A percentile compares a stretch with the other conserved stretches of the same genome.
Conservation (phyloP, 2,888 invertebrate species). For the Aspidiotus destructor region DNA sequence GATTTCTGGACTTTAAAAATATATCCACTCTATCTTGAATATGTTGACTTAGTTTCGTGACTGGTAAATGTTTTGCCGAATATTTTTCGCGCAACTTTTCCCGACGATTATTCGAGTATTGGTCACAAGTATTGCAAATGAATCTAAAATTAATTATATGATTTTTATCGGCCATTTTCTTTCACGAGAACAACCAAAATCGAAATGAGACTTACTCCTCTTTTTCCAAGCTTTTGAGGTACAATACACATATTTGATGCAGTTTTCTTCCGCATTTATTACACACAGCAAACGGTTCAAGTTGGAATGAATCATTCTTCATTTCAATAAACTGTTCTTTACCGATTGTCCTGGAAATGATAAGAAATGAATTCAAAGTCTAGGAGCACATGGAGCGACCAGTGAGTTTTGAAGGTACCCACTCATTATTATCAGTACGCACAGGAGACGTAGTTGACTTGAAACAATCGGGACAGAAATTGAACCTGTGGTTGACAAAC, state of each 20-base stretch:
- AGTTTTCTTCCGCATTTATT: not conserved
- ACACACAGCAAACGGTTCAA: not conserved
- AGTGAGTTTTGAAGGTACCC: not conserved
- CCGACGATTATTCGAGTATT: not conserved
- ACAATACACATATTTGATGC: constrained; percentile 10
- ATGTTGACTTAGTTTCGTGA: not conserved
- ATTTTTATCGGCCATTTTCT: too few species aligned
- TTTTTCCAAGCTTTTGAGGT: not conserved
- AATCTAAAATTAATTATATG: not conserved
- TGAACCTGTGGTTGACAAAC: not conserved
- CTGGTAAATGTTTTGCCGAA: not conserved
- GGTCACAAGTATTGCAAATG: not conserved
- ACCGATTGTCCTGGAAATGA: not conserved
- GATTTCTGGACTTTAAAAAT: not conserved
- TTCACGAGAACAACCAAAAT: too few species aligned
- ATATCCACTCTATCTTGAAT: not conserved
- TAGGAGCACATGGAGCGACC: not conserved
- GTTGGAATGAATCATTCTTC: constrained; percentile 5
- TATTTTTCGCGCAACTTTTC: not conserved
- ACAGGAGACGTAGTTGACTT: not conserved
- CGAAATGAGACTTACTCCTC: not conserved
- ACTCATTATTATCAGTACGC: not conserved
- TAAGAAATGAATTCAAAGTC: not conserved
- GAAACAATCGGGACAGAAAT: not conserved
- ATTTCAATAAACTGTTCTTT: not conserved